Evolutionary conservation across 2,797 vertebrate species (phyloP), one percentile per base, ranked within the genome.

Genomic region (Rousettus madagascariensis): DNA sequence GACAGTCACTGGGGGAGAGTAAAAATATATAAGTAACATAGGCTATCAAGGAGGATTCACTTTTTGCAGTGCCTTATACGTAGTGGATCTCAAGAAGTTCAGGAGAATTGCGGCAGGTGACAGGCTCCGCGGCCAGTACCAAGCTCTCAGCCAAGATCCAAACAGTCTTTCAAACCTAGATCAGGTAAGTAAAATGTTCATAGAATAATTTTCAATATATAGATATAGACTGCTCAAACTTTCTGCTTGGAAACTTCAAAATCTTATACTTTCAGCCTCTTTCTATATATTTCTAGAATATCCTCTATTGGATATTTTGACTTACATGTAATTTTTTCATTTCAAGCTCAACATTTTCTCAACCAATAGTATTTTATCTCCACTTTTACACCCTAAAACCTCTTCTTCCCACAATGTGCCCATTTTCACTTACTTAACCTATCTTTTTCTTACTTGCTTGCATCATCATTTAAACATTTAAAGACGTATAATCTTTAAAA

Each of bases 101-200:
- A 98, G 99, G 63, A 99, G 99, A 98, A 99, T 99, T 53, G 99
- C 99, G 66, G 99, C 99, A 7, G 99, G 99, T 79, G 99, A 99
- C 98, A 98, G 99, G 92, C 99, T 99, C 51, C 99, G 99, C 71
- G 99, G 99, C 80, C 99, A 99, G 97, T 99, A 99, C 97, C 99
- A 99, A 97, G 99, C 99, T 74, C 98, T 99, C 80, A 99, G 99
- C 97, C 99, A 99, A 96, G 99, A 99, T 97, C 99, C 99, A 57
- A 99, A 99, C 98, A 99, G 99, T 89, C 98, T 99, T 91, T 99
- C 99, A 94, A 99, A 99, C 97, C 98, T 99, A 82, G 99, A 99
- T 97, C 99, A 99, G 99, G 99, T 99, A 95, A 78, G 75, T 69
- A 55, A 7, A 46, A 10, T 43, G 13, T 28, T 33, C 69, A 38